Percentiles rank a stretch among this genome's conserved stretches.
These are phyloP conservation scores for Phthorimaea operculella DNA, from an alignment of 1,140 invertebrate genomes.

Conservation along the genomic window DNA sequence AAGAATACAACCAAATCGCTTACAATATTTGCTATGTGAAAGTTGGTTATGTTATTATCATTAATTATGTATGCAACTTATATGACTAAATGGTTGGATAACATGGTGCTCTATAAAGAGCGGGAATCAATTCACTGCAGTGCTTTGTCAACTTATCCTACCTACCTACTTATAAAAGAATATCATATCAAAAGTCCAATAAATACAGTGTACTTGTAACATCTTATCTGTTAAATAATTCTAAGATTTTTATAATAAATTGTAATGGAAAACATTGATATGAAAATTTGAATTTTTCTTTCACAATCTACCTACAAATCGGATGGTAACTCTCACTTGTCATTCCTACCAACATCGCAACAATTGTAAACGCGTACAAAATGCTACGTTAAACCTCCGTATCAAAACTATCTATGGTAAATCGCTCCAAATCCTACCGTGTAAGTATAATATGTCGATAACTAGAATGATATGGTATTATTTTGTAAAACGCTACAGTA, in stretches of 20 bases:
- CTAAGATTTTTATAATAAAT: background rate
- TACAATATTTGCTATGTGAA: too few species aligned
- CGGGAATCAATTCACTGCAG: conserved; percentile 53
- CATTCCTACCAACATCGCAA: background rate
- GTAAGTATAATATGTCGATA: conserved; percentile 10
- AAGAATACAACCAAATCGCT: too few species aligned
- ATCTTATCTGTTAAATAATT: background rate
- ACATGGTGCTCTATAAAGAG: background rate
- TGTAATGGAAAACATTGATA: background rate
- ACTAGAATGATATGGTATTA: conserved; percentile 5
- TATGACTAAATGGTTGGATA: too few species aligned
- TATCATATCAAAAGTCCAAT: background rate
- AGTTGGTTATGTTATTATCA: too few species aligned
- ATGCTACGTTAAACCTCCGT: conserved; percentile 2
- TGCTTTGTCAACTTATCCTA: conserved; percentile 20
- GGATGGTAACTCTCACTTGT: background rate
- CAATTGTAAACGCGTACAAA: conserved; percentile 5
- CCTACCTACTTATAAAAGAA: conserved; percentile 9
- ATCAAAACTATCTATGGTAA: conserved; percentile 19
- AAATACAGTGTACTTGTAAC: background rate
- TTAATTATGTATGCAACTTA: too few species aligned
- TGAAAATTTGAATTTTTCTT: background rate
- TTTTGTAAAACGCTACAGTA: conserved; percentile 15
- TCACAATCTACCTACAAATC: too few species aligned
- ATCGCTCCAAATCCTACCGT: conserved; percentile 14